Base-by-base conservation (phyloP, 2,113 vertebrate species). In the Oriolus oriolus region DNA sequence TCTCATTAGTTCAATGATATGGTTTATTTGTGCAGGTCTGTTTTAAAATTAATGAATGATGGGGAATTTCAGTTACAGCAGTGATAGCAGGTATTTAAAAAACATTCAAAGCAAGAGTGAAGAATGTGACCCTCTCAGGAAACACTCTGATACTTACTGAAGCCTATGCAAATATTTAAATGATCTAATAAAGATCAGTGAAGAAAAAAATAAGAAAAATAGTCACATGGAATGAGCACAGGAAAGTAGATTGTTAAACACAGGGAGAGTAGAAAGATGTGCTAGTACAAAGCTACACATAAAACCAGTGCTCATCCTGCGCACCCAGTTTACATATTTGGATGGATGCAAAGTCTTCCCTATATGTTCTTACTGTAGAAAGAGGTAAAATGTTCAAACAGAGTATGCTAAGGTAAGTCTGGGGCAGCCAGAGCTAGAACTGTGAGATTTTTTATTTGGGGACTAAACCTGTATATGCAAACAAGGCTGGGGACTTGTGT, bases 11-110 rank as follows among this genome's bases (percentile, higher is more conserved):
- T 94, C 45, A 45, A 64, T 15, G 26, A 94, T 80, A 53, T 2
- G 11, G 75, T 92, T 96, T 96, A 95, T 97, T 97, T 97, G 59
- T 91, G 27, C 66, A 90, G 90, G 70, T 35, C 91, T 96, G 16
- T 68, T 94, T 79, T 85, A 93, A 95, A 96, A 57, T 39, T 96
- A 90, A 92, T 92, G 88, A 84, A 77, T 87, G 60, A 76, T 74
- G 68, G 16, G 31, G 71, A 90, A 93, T 87, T 93, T 78, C 20
- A 89, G 82, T 56, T 93, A 65, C 24, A 84, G 22, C 20, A 93
- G 56, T 66, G 88, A 84, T 44, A 75, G 83, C 28, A 63, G 44
- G 61, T 74, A 83, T 86, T 96, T 96, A 39, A 87, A 94, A 94
- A 94, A 78, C 31, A 95, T 91, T 95, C 47, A 84, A 82, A 64